Evolutionary conservation across 2,888 invertebrate genomes (phyloP), one percentile per base, ranked within the genome.

Genomic region (Caenorhabditis sp.): DNA sequence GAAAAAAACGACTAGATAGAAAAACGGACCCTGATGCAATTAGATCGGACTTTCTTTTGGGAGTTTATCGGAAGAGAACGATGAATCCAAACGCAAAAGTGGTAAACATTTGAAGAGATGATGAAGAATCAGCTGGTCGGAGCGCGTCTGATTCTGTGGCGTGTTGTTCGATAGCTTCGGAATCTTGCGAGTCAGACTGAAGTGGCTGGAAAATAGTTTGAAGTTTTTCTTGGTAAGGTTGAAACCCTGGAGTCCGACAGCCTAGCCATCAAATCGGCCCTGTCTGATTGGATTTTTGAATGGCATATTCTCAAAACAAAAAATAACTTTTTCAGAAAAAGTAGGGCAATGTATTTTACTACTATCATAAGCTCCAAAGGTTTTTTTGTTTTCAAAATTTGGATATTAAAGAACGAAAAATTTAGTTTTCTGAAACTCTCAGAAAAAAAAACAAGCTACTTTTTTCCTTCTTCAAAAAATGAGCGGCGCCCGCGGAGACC

Each of bases 101-200:
- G 12, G 14, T 43, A 3, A 43, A 43, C 12, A 43, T 43, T 5
- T 10, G 12, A 17, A 43, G 43, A 17, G 24, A 17, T 10, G 55
- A 24, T 5, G 49, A 3, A 8, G 72, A 60, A 51, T 70, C 69
- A 19, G 77, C 74, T 37, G 77, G 77, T 51, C 72, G 36, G 17
- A 77, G 64, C 14, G 77, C 74, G 43, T 77, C 75, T 17, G 68
- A 65, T 59, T 74, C 77, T 5, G 77, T 63, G 50, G 66, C 71
- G 14, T 66, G 66, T 51, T 62, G 75, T n/a, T 65, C 69, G 3
- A 59, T 21, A 4, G 60, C 51, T 37, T 70, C 67, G 21, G 37
- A 61, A 27, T 69, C 58, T 51, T 62, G 62, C 1, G 57, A 65
- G 26, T 73, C 68, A 12, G 65, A 43, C n/a, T 68, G 60, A 0